Evolutionary conservation across 2,113 vertebrate genomes (phyloP).

Genomic region (Ancistrus triradiatus): DNA sequence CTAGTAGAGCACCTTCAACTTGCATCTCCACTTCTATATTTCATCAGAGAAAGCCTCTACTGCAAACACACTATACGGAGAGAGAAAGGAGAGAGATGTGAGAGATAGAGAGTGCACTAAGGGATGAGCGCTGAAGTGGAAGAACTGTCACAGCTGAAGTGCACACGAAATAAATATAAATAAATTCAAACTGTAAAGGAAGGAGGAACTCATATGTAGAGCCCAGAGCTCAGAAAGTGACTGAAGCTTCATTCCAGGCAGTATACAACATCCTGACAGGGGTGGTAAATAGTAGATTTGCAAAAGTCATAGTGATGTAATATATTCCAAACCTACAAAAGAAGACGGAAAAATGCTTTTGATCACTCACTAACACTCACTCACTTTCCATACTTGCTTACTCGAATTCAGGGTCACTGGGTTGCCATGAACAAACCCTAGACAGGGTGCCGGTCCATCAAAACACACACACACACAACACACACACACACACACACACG

Average conservation of each 20-base stretch:
- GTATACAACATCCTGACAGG: neutral
- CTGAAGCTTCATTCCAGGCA: neutral
- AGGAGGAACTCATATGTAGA: neutral
- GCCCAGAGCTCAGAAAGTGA: slow-evolving; percentile 1
- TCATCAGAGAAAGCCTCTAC: slow-evolving; percentile 24
- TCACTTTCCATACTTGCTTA: too few species aligned
- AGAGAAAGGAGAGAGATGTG: slow-evolving; percentile 1
- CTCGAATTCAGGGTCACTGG: too few species aligned
- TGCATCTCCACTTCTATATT: slow-evolving; percentile 34
- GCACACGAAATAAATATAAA: slow-evolving; percentile 9
- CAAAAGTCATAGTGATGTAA: too few species aligned
- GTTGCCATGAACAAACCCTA: too few species aligned
- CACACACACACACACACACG: too few species aligned
- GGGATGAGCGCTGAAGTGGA: slow-evolving; percentile 26
- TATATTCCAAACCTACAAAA: too few species aligned
- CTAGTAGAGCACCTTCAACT: slow-evolving; percentile 27
- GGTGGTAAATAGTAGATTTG: too few species aligned
- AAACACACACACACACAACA: too few species aligned
- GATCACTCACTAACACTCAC: too few species aligned
- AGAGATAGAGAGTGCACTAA: neutral
- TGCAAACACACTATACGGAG: neutral
- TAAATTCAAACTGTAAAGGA: slow-evolving; percentile 23
- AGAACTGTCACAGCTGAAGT: neutral
- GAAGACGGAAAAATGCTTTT: too few species aligned
- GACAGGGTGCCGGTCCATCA: too few species aligned